Conservation (phyloP, 2,888 invertebrate species). For the Amblyjoppa fuscipennis region DNA sequence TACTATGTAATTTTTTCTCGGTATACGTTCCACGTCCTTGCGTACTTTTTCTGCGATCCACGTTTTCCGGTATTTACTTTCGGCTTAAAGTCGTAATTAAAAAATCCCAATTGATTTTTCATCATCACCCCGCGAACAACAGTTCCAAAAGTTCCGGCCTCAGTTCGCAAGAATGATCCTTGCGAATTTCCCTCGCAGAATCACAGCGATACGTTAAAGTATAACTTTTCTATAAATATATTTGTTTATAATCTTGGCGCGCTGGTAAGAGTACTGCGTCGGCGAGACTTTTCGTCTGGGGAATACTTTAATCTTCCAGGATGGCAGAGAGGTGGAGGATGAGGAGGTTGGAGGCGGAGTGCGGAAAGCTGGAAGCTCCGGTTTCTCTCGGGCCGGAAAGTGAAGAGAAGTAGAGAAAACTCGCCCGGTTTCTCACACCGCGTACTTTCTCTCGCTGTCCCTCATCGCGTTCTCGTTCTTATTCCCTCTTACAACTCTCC, state of each 20-base stretch:
- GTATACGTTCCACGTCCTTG: no score
- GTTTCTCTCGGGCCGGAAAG: constrained; percentile 46
- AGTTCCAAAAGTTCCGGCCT: background rate
- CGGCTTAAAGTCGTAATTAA: background rate
- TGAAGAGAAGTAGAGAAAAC: constrained; percentile 42
- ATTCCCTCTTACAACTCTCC: constrained; percentile 52
- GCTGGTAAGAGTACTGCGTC: background rate
- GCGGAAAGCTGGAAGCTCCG: constrained; percentile 46
- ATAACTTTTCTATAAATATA: constrained; percentile 47
- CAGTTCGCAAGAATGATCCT: background rate
- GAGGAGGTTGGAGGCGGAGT: constrained; percentile 10
- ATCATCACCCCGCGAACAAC: background rate
- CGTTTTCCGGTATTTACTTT: background rate
- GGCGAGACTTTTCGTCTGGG: constrained; percentile 59
- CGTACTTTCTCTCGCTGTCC: constrained; percentile 27
- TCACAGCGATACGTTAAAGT: constrained; percentile 10
- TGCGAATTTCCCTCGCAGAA: background rate
- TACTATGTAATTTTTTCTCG: no score
- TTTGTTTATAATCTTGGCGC: constrained; percentile 40
- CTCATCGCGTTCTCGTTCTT: constrained; percentile 27
- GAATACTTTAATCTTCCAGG: constrained; percentile 67
- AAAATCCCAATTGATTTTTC: background rate
- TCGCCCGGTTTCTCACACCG: constrained; percentile 36
- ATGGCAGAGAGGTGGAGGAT: constrained; percentile 20
- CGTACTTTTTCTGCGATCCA: no score